Percentiles rank a stretch among this genome's conserved stretches.
Evolutionary conservation across 92 coral and sea anemone species (phyloP).

Genomic region (Epizoanthus ramosus): DNA sequence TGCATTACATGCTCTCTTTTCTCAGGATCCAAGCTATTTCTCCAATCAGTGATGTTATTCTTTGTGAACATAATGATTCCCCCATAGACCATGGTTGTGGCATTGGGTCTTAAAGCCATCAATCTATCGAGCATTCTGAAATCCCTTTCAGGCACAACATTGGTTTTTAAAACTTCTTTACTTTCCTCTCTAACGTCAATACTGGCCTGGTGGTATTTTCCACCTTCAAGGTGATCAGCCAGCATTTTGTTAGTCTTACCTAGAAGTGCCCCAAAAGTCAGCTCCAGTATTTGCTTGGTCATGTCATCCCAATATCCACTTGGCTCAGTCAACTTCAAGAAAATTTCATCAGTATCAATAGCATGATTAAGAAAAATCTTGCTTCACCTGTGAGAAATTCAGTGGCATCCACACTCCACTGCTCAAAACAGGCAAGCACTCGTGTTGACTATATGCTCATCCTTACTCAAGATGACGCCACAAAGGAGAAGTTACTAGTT

Average conservation of each 20-base stretch:
- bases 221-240: conserved; percentile 40
- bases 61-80: not conserved
- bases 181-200: not conserved
- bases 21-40: conserved; percentile 7
- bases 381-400: not conserved
- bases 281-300: conserved; percentile 41
- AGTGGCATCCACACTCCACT: conserved; percentile 18
- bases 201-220: not conserved
- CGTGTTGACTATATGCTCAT: too few species aligned
- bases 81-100: too few species aligned
- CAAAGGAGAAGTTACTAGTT: too few species aligned
- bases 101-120: too few species aligned
- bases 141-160: conserved; percentile 29
- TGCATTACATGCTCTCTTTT: not conserved
- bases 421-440: too few species aligned
- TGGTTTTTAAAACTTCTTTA: conserved; percentile 3
- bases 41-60: conserved; percentile 5
- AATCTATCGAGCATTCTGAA: conserved; percentile 9
- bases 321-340: conserved; percentile 14
- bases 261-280: conserved; percentile 37
- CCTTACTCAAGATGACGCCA: too few species aligned
- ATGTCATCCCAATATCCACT: conserved; percentile 21
- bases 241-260: conserved; percentile 38
- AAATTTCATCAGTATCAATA: not conserved
- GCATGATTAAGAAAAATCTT: too few species aligned